phyloP scores from a whole-genome alignment of 2,113 vertebrate genomes.

The Myotis brandtii region DNA sequence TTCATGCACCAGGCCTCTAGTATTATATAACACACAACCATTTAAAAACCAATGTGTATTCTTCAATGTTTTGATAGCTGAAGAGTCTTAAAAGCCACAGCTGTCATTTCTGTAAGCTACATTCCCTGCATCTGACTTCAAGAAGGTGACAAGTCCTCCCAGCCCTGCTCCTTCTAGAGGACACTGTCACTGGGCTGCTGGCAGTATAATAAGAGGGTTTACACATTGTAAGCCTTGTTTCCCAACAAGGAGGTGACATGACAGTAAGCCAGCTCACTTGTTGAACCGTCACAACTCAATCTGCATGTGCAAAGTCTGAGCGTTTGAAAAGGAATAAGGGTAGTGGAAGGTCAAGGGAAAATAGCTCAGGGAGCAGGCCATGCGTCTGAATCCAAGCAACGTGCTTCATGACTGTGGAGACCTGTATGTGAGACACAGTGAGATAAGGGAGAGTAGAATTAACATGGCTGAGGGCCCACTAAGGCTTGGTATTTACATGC shows the following conservation, averaged over 20 bases:
- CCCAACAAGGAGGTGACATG: not conserved
- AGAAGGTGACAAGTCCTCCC: not conserved
- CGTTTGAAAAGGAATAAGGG: not conserved
- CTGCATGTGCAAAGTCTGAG: not conserved
- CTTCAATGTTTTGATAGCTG: not conserved
- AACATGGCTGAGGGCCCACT: not conserved
- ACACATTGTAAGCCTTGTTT: not conserved
- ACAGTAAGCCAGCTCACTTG: not conserved
- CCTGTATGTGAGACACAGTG: not conserved
- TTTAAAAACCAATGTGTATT: not conserved
- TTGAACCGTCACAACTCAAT: not conserved
- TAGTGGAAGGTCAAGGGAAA: constrained; percentile 7
- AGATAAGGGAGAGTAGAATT: not conserved
- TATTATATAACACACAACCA: not conserved
- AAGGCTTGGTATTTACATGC: not conserved
- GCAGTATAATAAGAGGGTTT: not conserved
- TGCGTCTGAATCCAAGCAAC: not conserved
- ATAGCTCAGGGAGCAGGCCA: not conserved
- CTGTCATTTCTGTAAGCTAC: not conserved
- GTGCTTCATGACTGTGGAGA: not conserved
- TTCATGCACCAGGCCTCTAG: too few species aligned
- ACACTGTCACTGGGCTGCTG: constrained; percentile 13
- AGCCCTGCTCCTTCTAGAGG: not conserved
- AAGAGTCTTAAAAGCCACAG: not conserved
- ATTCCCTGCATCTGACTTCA: not conserved